Base-by-base conservation (phyloP, 2,888 invertebrate genomes). In the Nineta flava region DNA sequence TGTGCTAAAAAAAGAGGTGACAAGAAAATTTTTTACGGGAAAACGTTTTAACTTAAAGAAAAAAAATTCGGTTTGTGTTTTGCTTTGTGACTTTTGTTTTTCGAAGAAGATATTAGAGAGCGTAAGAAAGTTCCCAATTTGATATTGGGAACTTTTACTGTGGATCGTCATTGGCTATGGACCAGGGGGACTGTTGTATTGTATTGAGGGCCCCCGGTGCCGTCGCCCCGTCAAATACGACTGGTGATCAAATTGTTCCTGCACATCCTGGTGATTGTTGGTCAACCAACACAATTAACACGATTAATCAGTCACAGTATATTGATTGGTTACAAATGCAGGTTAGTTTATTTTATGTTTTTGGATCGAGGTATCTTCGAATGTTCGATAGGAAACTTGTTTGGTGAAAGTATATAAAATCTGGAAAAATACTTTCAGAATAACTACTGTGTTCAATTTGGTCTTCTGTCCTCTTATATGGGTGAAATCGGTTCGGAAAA, bases 241-340 rank as follows among this genome's bases (percentile, higher is more conserved):
- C 21, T 56, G 72, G 57, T 66, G 64, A 64, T 55, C 65, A 65
- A 56, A 65, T 64, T 52, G 65, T 64, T 42, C 64, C 64, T 50
- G 64, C 64, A 32, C 65, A 64, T 58, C 62, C 62, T 41, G 59
- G 57, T 60, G 66, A 58, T 56, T 68, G 61, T 68, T 74, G 62
- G 67, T 70, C 57, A 67, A 69, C 56, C 65, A 69, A 56, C 72
- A 64, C 59, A 50, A 16, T 38, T 31, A 47, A 38, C 9, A n/a
- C 47, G 4, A 31, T 15, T 35, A 21, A 41, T 26, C 15, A 26
- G 31, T 15, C 48, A 42, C 48, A 48, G 42, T 48, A 48, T 42
- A 41, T 48, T 16, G 48, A 48, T 41, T 48, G 48, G 48, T 41
- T 48, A 48, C 48, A 48, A 42, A 48, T 48, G 48, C 48, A 48